These are phyloP conservation scores for Bombus soroeensis DNA, from an alignment of 1,140 invertebrate genomes.

Conservation along the genomic window DNA sequence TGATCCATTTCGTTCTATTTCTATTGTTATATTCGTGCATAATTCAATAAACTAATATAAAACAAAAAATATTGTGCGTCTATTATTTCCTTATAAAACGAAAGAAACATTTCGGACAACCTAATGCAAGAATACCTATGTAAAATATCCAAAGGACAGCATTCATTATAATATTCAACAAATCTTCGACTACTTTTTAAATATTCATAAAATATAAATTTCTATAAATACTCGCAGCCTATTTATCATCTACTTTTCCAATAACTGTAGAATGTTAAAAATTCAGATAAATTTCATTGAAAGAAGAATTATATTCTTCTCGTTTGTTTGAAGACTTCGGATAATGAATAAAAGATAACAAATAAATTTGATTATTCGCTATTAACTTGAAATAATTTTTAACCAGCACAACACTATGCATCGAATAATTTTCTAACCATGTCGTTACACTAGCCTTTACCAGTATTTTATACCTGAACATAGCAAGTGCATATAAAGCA, in stretches of 20 bases:
- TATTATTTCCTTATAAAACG: too few species aligned
- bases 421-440: not conserved
- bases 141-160: too few species aligned
- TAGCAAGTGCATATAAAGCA: not conserved
- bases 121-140: too few species aligned
- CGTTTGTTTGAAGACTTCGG: not conserved
- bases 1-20: too few species aligned
- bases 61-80: too few species aligned
- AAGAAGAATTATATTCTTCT: not conserved
- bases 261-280: not conserved
- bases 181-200: not conserved
- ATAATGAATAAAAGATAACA: not conserved
- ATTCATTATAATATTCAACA: too few species aligned
- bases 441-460: not conserved
- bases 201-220: not conserved
- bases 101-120: too few species aligned
- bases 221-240: not conserved
- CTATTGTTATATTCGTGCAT: too few species aligned
- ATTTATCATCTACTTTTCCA: not conserved
- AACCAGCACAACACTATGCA: not conserved
- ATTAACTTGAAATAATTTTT: not conserved
- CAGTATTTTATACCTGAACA: not conserved
- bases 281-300: not conserved
- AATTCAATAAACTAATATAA: too few species aligned
- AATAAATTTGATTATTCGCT: not conserved